Evolutionary conservation across 2,797 vertebrate genomes (phyloP).

Genomic region (Eleutherodactylus coqui): DNA sequence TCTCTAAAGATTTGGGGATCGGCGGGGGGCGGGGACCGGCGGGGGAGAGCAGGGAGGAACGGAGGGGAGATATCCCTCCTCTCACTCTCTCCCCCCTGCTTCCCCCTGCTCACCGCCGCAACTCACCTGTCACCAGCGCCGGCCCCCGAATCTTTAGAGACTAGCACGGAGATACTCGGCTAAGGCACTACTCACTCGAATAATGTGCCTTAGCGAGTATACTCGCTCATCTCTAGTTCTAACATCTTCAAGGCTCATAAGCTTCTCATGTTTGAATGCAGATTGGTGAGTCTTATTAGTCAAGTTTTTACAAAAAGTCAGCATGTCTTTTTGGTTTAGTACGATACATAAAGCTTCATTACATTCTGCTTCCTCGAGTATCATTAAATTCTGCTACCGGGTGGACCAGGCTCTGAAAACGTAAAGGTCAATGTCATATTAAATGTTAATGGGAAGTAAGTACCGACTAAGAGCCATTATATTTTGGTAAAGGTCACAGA

Average conservation of each 20-base stretch:
- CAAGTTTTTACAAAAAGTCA: background rate
- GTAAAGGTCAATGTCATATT: slow-evolving; percentile 12
- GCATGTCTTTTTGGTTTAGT: background rate
- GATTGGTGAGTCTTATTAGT: background rate
- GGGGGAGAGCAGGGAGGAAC: too few relatives aligned
- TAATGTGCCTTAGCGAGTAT: too few relatives aligned
- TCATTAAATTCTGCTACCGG: background rate
- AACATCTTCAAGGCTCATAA: background rate
- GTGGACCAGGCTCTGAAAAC: background rate
- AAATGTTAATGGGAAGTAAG: slow-evolving; percentile 1
- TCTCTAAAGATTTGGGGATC: too few relatives aligned
- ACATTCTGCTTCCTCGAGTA: background rate
- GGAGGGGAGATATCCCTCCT: too few relatives aligned
- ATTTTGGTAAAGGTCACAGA: background rate
- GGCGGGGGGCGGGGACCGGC: too few relatives aligned
- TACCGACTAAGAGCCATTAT: background rate
- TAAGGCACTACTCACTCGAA: too few relatives aligned
- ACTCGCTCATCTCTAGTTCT: too few relatives aligned
- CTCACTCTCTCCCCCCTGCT: too few relatives aligned
- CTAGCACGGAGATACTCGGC: too few relatives aligned
- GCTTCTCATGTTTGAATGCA: background rate
- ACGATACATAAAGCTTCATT: background rate
- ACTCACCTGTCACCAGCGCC: too few relatives aligned
- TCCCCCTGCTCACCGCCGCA: too few relatives aligned
- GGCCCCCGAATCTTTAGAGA: too few relatives aligned